These are phyloP conservation scores for Notechis scutatus DNA, from an alignment of 2,113 vertebrate genomes.

Conservation along the genomic window DNA sequence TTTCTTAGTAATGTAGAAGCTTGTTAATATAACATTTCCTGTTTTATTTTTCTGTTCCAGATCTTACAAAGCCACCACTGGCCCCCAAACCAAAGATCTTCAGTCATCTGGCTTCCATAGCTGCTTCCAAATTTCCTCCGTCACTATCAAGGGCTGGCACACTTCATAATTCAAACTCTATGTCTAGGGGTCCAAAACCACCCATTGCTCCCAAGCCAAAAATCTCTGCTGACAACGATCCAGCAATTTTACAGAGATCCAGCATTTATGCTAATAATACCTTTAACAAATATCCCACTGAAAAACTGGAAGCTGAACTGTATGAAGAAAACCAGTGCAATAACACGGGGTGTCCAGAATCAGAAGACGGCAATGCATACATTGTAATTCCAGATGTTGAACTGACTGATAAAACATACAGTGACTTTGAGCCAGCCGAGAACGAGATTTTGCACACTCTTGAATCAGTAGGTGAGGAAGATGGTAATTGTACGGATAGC, in stretches of 20 bases:
- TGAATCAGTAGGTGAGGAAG: slow-evolving; percentile 41
- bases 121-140: slow-evolving; percentile 74
- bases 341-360: slow-evolving; percentile 49
- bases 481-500: slow-evolving; percentile 20
- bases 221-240: slow-evolving; percentile 66
- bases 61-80: slow-evolving; percentile 85
- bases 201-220: slow-evolving; percentile 88
- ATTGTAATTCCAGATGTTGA: slow-evolving; percentile 53
- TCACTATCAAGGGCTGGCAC: slow-evolving; percentile 75
- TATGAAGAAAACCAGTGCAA: slow-evolving; percentile 53
- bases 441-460: slow-evolving; percentile 30
- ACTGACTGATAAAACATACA: slow-evolving; percentile 50
- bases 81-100: slow-evolving; percentile 84
- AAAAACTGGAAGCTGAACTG: slow-evolving; percentile 72
- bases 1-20: not conserved
- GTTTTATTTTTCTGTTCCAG: slow-evolving; percentile 75
- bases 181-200: slow-evolving; percentile 83
- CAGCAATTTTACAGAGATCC: slow-evolving; percentile 52
- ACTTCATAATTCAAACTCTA: slow-evolving; percentile 63
- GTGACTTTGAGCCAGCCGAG: slow-evolving; percentile 49
- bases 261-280: slow-evolving; percentile 60
- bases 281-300: slow-evolving; percentile 77
- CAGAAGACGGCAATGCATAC: slow-evolving; percentile 61
- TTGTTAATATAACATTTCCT: slow-evolving; percentile 39
- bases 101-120: slow-evolving; percentile 71